A percentile compares a stretch with the other conserved stretches of the same genome.
These are phyloP conservation scores for Formica aserva DNA, from an alignment of 2,888 invertebrate species.

Conservation along the genomic window DNA sequence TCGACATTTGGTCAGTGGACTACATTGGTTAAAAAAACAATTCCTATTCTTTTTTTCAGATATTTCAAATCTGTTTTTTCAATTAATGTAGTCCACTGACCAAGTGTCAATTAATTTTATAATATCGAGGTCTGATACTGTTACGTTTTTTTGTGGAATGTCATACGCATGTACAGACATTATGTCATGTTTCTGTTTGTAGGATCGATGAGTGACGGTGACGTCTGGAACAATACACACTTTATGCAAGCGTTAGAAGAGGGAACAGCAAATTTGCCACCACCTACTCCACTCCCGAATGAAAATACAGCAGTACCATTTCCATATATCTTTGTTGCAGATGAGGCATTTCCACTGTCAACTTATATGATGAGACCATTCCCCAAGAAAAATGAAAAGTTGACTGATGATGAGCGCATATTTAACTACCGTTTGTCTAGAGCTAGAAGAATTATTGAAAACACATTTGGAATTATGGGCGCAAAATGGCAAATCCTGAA, in stretches of 20 bases:
- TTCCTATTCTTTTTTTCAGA: no score
- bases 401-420: not conserved
- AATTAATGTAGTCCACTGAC: no score
- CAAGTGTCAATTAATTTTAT: no score
- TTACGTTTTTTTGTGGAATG: no score
- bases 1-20: no score
- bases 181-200: not conserved
- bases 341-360: not conserved
- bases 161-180: no score
- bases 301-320: not conserved
- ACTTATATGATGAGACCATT: no score
- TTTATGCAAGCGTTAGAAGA: not conserved
- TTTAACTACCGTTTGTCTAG: constrained; percentile 7
- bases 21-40: no score
- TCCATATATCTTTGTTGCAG: not conserved
- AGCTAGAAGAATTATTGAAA: not conserved
- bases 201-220: not conserved
- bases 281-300: not conserved
- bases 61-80: no score
- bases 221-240: not conserved
- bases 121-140: no score
- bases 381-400: no score
- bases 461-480: not conserved
- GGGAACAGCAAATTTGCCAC: not conserved
- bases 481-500: not conserved